These are phyloP conservation scores for Zoanthus gigantus DNA, from an alignment of 92 coral and sea anemone species.

Conservation along the genomic window DNA sequence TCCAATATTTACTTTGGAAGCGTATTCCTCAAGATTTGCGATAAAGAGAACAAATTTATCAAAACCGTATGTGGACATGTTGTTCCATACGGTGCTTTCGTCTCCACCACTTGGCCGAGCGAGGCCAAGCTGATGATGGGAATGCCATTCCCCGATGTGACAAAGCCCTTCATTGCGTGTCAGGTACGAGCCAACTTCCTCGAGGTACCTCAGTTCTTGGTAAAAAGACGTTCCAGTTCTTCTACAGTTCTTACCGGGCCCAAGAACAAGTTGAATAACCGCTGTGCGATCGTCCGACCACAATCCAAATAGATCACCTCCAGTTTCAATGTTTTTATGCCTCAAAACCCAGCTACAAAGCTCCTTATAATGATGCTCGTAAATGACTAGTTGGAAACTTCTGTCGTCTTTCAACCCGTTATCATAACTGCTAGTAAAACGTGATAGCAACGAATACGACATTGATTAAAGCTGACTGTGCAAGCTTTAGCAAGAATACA, in stretches of 20 bases:
- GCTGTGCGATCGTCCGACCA: constrained; percentile 83
- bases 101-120: constrained; percentile 88
- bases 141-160: constrained; percentile 97
- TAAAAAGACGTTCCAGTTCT: constrained; percentile 73
- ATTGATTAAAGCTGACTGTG: neutral
- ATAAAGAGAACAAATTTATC: constrained; percentile 78
- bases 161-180: constrained; percentile 79
- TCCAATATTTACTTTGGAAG: constrained; percentile 48
- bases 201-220: constrained; percentile 86
- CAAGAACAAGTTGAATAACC: constrained; percentile 82
- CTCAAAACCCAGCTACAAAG: constrained; percentile 65
- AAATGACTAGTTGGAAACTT: constrained; percentile 63
- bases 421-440: neutral
- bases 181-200: constrained; percentile 64
- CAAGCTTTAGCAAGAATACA: neutral
- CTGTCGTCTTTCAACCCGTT: neutral
- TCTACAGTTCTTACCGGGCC: constrained; percentile 78
- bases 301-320: constrained; percentile 91
- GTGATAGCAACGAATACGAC: neutral
- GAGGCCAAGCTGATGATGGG: constrained; percentile 82
- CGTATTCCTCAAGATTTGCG: constrained; percentile 61
- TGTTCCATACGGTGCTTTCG: constrained; percentile 88
- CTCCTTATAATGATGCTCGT: constrained; percentile 66
- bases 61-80: constrained; percentile 76
- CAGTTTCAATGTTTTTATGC: constrained; percentile 77